These are phyloP conservation scores for Lochmaea capreae DNA, from an alignment of 2,888 invertebrate genomes.

Conservation along the genomic window DNA sequence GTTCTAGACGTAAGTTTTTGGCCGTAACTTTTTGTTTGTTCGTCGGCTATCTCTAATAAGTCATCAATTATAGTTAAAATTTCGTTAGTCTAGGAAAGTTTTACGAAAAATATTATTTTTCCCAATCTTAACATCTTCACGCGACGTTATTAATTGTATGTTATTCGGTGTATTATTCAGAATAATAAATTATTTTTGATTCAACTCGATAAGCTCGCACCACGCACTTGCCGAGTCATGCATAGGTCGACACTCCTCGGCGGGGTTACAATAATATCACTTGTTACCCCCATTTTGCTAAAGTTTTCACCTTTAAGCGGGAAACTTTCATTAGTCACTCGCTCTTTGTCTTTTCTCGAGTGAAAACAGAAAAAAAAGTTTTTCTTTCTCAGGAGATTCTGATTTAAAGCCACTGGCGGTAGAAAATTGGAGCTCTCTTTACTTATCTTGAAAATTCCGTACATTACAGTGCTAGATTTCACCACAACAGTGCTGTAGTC, in stretches of 20 bases:
- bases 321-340: constrained; percentile 18
- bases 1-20: too few relatives aligned
- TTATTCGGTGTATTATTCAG: constrained; percentile 29
- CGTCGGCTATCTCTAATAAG: too few relatives aligned
- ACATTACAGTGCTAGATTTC: too few relatives aligned
- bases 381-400: not conserved
- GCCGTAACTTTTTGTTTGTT: too few relatives aligned
- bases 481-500: too few relatives aligned
- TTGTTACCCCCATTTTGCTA: not conserved
- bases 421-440: too few relatives aligned
- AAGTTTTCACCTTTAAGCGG: not conserved
- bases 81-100: too few relatives aligned
- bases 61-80: too few relatives aligned
- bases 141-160: constrained; percentile 27
- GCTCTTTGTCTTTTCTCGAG: too few relatives aligned
- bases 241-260: constrained; percentile 22
- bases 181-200: constrained; percentile 29
- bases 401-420: too few relatives aligned
- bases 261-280: constrained; percentile 7
- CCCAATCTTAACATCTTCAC: constrained; percentile 37
- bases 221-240: constrained; percentile 25
- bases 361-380: not conserved
- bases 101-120: constrained; percentile 16
- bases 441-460: too few relatives aligned
- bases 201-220: constrained; percentile 4